Conservation (phyloP, 2,888 invertebrate species). For the Zeuzera pyrina region DNA sequence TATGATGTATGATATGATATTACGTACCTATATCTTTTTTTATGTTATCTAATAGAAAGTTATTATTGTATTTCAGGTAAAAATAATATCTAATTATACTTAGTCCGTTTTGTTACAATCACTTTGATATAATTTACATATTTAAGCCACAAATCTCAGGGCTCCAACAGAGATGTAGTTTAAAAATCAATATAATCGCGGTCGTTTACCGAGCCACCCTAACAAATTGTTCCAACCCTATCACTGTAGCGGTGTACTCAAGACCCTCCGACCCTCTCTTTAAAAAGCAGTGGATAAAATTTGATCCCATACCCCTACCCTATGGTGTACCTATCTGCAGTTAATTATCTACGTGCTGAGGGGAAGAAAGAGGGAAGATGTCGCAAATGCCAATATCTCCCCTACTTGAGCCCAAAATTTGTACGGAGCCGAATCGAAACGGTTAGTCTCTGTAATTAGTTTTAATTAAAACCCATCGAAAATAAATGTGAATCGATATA, state of each 20-base stretch:
- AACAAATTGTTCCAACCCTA: conserved; percentile 62
- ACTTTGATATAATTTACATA: too few species aligned
- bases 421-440: conserved; percentile 40
- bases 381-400: conserved; percentile 53
- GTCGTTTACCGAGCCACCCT: conserved; percentile 60
- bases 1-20: too few species aligned
- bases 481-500: conserved; percentile 34
- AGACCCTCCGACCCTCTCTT: conserved; percentile 39
- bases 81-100: too few species aligned
- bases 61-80: too few species aligned
- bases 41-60: too few species aligned
- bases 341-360: conserved; percentile 60
- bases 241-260: conserved; percentile 35
- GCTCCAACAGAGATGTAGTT: conserved; percentile 39
- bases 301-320: conserved; percentile 48
- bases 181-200: conserved; percentile 66
- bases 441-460: conserved; percentile 55
- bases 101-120: too few species aligned
- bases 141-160: conserved; percentile 1
- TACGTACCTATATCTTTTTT: too few species aligned
- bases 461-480: conserved; percentile 60
- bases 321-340: conserved; percentile 60
- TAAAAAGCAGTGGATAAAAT: conserved; percentile 62
- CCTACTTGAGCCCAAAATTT: conserved; percentile 41
- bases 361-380: conserved; percentile 49